A percentile compares a stretch with the other conserved stretches of the same genome.
These are phyloP conservation scores for Leptopterna dolabrata DNA, from an alignment of 2,888 invertebrate species.

Conservation along the genomic window DNA sequence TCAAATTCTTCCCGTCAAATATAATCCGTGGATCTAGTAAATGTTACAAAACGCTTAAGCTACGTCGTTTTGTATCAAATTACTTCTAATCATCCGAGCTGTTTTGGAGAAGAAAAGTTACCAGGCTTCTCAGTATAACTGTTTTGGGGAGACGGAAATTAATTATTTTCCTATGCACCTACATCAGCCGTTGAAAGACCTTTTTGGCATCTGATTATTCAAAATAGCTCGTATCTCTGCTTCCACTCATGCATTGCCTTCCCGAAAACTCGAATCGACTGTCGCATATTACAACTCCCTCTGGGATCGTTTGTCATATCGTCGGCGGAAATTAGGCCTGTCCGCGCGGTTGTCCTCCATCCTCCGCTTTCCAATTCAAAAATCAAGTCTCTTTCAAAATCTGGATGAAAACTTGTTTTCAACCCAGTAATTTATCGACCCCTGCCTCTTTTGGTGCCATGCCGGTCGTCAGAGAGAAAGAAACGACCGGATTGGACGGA, in stretches of 20 bases:
- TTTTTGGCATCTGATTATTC: background rate
- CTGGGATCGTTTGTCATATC: constrained; percentile 25
- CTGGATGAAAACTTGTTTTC: constrained; percentile 1
- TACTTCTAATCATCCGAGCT: too few relatives aligned
- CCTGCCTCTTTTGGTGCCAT: background rate
- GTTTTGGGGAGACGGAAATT: too few relatives aligned
- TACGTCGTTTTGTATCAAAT: too few relatives aligned
- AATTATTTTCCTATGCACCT: too few relatives aligned
- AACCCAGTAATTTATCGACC: constrained; percentile 28
- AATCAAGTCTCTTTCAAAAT: background rate
- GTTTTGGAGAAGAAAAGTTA: too few relatives aligned
- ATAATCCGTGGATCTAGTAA: too few relatives aligned
- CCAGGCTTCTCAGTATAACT: too few relatives aligned
- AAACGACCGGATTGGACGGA: background rate
- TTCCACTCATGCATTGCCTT: background rate
- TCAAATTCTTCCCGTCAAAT: too few relatives aligned
- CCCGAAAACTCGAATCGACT: background rate
- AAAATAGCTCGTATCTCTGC: background rate
- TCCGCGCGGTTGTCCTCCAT: constrained; percentile 8
- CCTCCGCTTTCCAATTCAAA: background rate
- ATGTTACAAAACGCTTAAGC: too few relatives aligned
- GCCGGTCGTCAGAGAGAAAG: background rate
- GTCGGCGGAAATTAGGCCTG: constrained; percentile 31
- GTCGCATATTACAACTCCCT: background rate
- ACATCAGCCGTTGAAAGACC: background rate